Evolutionary conservation across 2,888 invertebrate species (phyloP).

Genomic region (Camptogramma bilineatum): DNA sequence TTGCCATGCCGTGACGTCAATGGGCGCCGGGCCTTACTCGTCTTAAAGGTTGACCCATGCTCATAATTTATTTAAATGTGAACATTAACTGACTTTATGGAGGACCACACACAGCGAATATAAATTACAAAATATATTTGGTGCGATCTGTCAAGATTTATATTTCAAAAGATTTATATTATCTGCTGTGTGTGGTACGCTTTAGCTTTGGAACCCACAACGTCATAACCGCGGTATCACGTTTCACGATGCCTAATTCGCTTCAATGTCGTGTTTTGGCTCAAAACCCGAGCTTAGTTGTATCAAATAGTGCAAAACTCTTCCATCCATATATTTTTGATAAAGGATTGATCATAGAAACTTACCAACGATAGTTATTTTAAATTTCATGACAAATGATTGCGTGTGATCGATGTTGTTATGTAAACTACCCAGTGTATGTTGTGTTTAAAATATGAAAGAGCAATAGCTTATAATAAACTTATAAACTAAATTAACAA

Average conservation of each 20-base stretch:
- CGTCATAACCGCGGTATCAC: not conserved
- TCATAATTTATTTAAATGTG: no score
- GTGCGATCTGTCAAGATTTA: no score
- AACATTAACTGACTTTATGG: no score
- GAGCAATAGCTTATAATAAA: not conserved
- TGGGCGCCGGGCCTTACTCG: no score
- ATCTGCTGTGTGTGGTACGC: no score
- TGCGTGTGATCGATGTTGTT: constrained; percentile 23
- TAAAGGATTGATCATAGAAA: constrained; percentile 6
- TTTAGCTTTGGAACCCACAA: no score
- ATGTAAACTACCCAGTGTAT: not conserved
- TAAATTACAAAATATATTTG: no score
- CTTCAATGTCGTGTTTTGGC: not conserved
- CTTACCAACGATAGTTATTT: constrained; percentile 13
- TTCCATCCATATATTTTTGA: constrained; percentile 6
- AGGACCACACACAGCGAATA: no score
- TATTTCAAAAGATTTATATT: no score
- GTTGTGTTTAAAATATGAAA: not conserved
- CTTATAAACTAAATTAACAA: not conserved
- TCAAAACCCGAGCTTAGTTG: not conserved
- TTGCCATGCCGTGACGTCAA: no score
- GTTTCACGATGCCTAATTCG: not conserved
- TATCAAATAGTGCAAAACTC: constrained; percentile 3
- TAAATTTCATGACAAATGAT: constrained; percentile 10
- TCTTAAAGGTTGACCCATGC: no score